These are phyloP conservation scores for Pemphigus obesinymphae DNA, from an alignment of 1,140 invertebrate species.

Conservation along the genomic window DNA sequence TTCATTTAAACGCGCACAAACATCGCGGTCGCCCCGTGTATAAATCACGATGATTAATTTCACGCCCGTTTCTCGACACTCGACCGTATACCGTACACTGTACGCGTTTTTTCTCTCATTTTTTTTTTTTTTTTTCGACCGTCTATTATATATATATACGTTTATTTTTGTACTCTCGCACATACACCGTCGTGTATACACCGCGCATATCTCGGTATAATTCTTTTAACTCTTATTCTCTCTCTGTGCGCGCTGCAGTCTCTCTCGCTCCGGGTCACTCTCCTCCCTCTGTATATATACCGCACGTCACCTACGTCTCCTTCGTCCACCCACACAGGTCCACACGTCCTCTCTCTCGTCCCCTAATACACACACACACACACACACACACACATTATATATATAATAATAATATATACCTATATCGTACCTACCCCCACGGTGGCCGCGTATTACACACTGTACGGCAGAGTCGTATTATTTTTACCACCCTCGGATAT, in stretches of 20 bases:
- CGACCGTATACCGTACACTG: not conserved
- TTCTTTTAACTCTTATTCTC: not conserved
- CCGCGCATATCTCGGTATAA: not conserved
- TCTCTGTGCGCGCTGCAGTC: not conserved
- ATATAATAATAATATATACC: not conserved
- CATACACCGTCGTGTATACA: not conserved
- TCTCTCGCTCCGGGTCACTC: not conserved
- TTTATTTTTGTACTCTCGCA: slow-evolving; percentile 24
- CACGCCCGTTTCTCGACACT: slow-evolving; percentile 36
- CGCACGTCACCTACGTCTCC: not conserved
- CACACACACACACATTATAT: not conserved
- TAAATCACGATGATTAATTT: slow-evolving; percentile 42
- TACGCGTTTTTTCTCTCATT: not conserved
- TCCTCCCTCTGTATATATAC: no score
- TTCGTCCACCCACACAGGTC: not conserved
- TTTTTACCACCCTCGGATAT: slow-evolving; percentile 9
- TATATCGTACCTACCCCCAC: not conserved
- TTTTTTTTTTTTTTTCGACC: not conserved
- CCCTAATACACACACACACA: not conserved
- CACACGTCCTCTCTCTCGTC: not conserved
- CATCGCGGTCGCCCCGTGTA: not conserved
- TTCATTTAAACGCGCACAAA: slow-evolving; percentile 19
- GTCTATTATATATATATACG: not conserved
- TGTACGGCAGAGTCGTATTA: not conserved
- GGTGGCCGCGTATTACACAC: not conserved